A percentile compares a stretch with the other conserved stretches of the same genome.
These are phyloP conservation scores for Apotomis betuletana DNA, from an alignment of 2,888 invertebrate genomes.

Conservation along the genomic window DNA sequence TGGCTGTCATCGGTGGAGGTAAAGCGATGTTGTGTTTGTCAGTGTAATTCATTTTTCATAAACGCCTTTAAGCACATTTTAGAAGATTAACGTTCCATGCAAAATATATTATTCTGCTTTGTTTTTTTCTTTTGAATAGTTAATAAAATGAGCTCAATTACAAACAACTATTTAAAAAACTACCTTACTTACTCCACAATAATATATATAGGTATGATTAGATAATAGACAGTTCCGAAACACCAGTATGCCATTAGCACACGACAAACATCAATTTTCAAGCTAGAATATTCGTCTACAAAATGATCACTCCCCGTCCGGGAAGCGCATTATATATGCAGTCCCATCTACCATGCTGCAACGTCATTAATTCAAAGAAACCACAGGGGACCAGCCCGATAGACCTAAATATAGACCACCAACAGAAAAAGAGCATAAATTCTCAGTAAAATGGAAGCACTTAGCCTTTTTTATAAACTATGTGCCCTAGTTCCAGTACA, in stretches of 20 bases:
- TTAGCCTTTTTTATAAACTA: not conserved
- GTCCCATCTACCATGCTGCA: slow-evolving; percentile 26
- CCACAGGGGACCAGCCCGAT: slow-evolving; percentile 28
- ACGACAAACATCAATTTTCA: slow-evolving; percentile 7
- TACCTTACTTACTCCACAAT: too few species aligned
- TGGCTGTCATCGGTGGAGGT: slow-evolving; percentile 31
- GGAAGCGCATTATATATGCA: slow-evolving; percentile 32
- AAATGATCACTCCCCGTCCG: slow-evolving; percentile 1
- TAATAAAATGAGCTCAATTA: too few species aligned
- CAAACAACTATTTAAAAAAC: too few species aligned
- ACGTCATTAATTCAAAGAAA: slow-evolving; percentile 32
- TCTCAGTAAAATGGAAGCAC: not conserved
- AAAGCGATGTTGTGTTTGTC: slow-evolving; percentile 13
- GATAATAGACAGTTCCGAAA: too few species aligned
- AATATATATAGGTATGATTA: too few species aligned
- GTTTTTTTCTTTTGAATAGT: too few species aligned
- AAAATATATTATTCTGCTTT: not conserved
- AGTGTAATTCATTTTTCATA: too few species aligned
- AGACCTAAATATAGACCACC: slow-evolving; percentile 7
- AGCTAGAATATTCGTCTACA: not conserved
- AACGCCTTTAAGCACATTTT: too few species aligned
- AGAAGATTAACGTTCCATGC: too few species aligned
- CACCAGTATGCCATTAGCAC: not conserved
- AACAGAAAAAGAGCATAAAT: not conserved
- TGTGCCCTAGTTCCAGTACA: slow-evolving; percentile 13